These are phyloP conservation scores for Acipenser oxyrinchus DNA, from an alignment of 2,797 vertebrate species.

Conservation along the genomic window DNA sequence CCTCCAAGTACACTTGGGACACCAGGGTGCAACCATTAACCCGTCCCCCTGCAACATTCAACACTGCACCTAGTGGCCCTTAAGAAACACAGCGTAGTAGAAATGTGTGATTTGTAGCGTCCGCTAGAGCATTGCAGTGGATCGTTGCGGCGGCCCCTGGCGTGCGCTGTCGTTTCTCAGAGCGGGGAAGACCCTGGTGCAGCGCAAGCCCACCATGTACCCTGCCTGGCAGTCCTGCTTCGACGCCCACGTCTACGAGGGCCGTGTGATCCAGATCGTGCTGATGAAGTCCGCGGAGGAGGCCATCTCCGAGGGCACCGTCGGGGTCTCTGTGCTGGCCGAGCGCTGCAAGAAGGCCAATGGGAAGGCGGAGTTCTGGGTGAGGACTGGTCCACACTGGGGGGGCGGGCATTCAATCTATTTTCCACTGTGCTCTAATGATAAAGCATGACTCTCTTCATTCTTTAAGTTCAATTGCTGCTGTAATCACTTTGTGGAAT, in stretches of 20 bases:
- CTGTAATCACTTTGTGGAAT: too few relatives aligned
- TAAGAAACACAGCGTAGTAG: too few relatives aligned
- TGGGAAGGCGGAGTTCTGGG: slow-evolving; percentile 32
- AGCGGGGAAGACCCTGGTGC: slow-evolving; percentile 89
- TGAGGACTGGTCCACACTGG: not conserved
- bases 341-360: slow-evolving; percentile 85
- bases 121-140: not conserved
- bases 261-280: slow-evolving; percentile 83
- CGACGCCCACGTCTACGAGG: slow-evolving; percentile 89
- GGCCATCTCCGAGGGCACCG: slow-evolving; percentile 76
- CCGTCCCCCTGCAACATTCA: too few relatives aligned
- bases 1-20: too few relatives aligned
- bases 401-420: too few relatives aligned
- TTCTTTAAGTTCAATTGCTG: too few relatives aligned
- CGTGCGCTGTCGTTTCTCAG: slow-evolving; percentile 42
- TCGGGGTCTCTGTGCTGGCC: slow-evolving; percentile 77
- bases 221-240: slow-evolving; percentile 83
- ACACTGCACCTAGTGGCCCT: too few relatives aligned
- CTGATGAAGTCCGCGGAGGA: slow-evolving; percentile 83
- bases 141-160: not conserved
- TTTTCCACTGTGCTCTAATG: not conserved
- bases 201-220: slow-evolving; percentile 92
- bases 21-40: too few relatives aligned
- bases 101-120: not conserved
- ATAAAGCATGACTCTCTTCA: too few relatives aligned